Evolutionary conservation across 2,113 vertebrate species (phyloP).

Genomic region (Apaloderma vittatum): DNA sequence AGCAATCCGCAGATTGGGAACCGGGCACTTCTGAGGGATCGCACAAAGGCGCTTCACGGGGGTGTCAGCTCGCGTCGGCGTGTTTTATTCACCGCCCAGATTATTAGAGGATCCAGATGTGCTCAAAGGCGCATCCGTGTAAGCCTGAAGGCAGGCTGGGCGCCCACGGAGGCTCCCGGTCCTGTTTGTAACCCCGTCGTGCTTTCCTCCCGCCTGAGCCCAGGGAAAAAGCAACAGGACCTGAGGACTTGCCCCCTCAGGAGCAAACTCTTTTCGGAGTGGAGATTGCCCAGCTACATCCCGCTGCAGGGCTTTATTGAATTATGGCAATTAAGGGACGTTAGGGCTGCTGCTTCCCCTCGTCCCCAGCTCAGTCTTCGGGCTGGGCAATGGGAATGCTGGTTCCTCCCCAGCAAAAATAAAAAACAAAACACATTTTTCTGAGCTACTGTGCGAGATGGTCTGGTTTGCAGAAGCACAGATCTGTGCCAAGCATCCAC

Average conservation of each 20-base stretch:
- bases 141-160: neutral
- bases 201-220: neutral
- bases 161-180: neutral
- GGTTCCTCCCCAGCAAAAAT: neutral
- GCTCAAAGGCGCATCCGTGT: neutral
- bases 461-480: neutral
- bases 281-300: neutral
- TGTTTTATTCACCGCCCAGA: neutral
- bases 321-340: neutral
- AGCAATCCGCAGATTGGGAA: slow-evolving; percentile 31
- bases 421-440: neutral
- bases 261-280: fast-evolving
- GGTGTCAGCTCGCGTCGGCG: slow-evolving; percentile 21
- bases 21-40: slow-evolving; percentile 54
- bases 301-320: neutral
- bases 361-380: neutral
- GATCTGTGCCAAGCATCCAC: neutral
- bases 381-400: fast-evolving
- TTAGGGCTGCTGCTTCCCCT: neutral
- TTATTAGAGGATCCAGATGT: slow-evolving; percentile 62
- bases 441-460: neutral
- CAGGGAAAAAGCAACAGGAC: fast-evolving
- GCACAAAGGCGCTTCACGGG: slow-evolving; percentile 36
- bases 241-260: fast-evolving
- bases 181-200: neutral